Base-by-base conservation (phyloP, 1,140 invertebrate genomes). In the Lucilia sericata region DNA sequence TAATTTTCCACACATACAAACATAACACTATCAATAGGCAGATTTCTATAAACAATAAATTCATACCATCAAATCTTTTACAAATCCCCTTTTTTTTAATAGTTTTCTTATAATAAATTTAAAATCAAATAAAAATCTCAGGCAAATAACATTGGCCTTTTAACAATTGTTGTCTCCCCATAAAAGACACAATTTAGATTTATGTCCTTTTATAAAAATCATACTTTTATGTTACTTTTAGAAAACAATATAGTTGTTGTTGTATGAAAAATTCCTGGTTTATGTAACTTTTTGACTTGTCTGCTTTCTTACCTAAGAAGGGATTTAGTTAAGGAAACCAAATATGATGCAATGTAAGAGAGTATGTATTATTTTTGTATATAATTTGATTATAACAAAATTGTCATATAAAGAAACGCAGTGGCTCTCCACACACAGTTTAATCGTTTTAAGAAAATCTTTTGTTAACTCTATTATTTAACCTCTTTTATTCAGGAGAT, bases 171-270 rank as follows among this genome's bases (percentile, higher is more conserved):
- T 55, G 51, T 55, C 17, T 17, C 51, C 1, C 17, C 51, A 55
- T 55, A 55, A 55, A 55, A 55, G 51, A 55, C 51, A 17, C 51
- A 70, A 70, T 70, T 70, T 21, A 70, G 65, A 70, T 70, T 70
- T 70, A 70, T 70, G 65, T 70, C 65, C 65, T 70, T 70, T 60
- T n/a, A n/a, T 3, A 60, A 17, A 60, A 60, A 60, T n/a, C 14
- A 60, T 60, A 13, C 55, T n/a, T 60, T 60, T 17, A 42, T 42
- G 5, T 42, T 42, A 5, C 7, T 42, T 42, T 42, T 42, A 42
- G 25, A 42, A 8, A 42, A 42, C 42, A 42, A 42, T 30, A 30
- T 10, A 19, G 70, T 30, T 9, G 70, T 74, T 74, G 30, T 8
- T 30, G 70, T 21, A 4, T 74, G 19, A 14, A 7, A 8, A 19